Base-by-base conservation (phyloP, 1,140 invertebrate species). In the Drosophila carrolli region DNA sequence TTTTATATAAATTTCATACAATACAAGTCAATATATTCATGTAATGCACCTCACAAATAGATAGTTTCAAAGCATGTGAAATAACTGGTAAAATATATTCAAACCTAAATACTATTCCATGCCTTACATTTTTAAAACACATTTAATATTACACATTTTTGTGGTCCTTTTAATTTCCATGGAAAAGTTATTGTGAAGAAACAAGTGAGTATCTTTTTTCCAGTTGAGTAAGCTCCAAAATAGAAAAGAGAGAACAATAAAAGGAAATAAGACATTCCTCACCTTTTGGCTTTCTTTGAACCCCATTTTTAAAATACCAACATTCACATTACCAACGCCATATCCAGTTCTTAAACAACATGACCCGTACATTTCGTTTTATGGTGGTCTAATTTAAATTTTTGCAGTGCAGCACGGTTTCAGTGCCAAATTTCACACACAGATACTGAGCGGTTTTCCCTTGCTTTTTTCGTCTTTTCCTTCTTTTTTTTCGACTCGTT, bases 401-500 rank as follows among this genome's bases (percentile, higher is more conserved):
- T 47, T 70, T 47, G 5, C 67, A 71, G 67, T 71, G 67, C 44
- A 70, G 27, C 46, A 53, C 65, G 62, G 48, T 35, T 68, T 29
- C 59, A 47, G 65, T 71, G 65, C 67, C 67, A 70, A 71, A 71
- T 73, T 74, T 74, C 57, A 74, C 71, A 73, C 71, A 71, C 51
- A 55, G 50, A 71, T 48, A 57, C 51, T 57, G 68, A 74, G 50
- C 68, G 50, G 38, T 54, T 54, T 73, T 72, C 29, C 40, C 13
- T 32, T 29, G 50, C 48, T 59, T 23, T 57, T 44, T 54, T 19
- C 2, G 7, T 53, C 16, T 13, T 56, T 27, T 11, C 11, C 41
- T 43, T 41, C 23, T 35, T 68, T 16, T 35, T 46, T 8, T 16
- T 32, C 48, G 38, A 68, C 53, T 70, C 63, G 27, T 37, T 56